Base-by-base conservation (phyloP, 2,888 invertebrate genomes). In the Ochropleura leucogaster region DNA sequence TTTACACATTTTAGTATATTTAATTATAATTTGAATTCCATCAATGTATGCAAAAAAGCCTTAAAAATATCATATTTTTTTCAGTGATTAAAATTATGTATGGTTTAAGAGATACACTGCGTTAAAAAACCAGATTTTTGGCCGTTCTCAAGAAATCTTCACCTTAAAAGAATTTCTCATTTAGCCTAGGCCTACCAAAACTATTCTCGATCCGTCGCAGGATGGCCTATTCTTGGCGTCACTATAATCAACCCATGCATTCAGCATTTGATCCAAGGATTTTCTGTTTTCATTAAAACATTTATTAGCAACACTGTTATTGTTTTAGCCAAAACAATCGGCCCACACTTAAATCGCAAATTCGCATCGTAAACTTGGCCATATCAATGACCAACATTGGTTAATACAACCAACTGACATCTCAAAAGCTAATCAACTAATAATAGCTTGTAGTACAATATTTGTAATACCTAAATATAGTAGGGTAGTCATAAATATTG, bases 381-480 rank as follows among this genome's bases (percentile, higher is more conserved):
- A 66, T 30, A 53, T 20, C 49, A 10, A 62, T 20, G 30, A 69
- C 68, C 42, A 85, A 82, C 72, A 70, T 83, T 72, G 68, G 68
- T 59, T 57, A 60, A 64, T 53, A 20, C 16, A 47, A 70, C 55
- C 47, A 73, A 74, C 16, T 55, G n/a, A 60, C 57, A 53, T 76
- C 42, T 49, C 44, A 20, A 68, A 78, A 76, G 71, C 67, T 74
- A 67, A 76, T 74, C 44, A 68, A 12, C 69, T 83, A 85, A 75
- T 80, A 77, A 67, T 80, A 72, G 60, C 30, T 40, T 47, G 57
- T 74, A 78, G 55, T 77, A 78, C 60, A 74, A 82, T 59, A 53
- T 82, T 63, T 78, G 66, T 77, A 77, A 80, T 68, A 60, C 46
- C 80, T 80, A 80, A 72, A 85, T 74, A 76, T 85, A 83, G 65